Evolutionary conservation across 2,888 invertebrate species (phyloP), one percentile per base, ranked within the genome.

Genomic region (Orthosia gracilis): DNA sequence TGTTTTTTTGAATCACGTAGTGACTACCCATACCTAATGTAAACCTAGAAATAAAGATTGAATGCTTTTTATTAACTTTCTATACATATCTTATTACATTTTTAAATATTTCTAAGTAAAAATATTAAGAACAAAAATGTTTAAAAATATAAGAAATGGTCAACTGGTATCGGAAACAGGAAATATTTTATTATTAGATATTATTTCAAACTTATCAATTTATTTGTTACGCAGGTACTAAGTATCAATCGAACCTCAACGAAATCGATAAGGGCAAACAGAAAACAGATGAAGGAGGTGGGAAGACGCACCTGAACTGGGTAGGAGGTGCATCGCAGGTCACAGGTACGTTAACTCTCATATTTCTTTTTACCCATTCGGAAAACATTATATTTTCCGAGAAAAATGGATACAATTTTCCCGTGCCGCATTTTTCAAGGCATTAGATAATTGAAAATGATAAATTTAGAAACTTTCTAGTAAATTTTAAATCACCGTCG

Each of bases 231-330:
- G 89, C 97, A 97, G 98, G 98, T 93, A 97, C 97, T 83, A 98
- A 98, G 93, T 98, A 98, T 93, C 97, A 97, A 94, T 98, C 98
- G 84, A 97, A 97, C 91, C 94, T 98, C 91, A 98, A 98, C 93
- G 98, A 98, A 94, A 98, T 98, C 91, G 98, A 97, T 93, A 98
- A 98, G 94, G 98, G 98, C 69, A 98, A 98, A 94, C 98, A 98
- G 93, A 98, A 98, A 94, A 97, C 97, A 75, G 96, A 96, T 89
- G 97, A 97, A 89, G 97, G 97, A 64, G 95, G 96, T 73, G 95
- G 97, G 88, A 97, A 97, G 89, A 93, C 94, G 83, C 95, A 96
- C 86, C 94, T 96, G 89, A 97, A 97, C 92, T 97, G 97, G 97
- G 96, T 96, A 79, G 95, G 95, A 75, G 95, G 95, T 76, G 95